A percentile compares a stretch with the other conserved stretches of the same genome.
Conservation (phyloP, 2,113 vertebrate genomes). For the Coracopsis vasa region DNA sequence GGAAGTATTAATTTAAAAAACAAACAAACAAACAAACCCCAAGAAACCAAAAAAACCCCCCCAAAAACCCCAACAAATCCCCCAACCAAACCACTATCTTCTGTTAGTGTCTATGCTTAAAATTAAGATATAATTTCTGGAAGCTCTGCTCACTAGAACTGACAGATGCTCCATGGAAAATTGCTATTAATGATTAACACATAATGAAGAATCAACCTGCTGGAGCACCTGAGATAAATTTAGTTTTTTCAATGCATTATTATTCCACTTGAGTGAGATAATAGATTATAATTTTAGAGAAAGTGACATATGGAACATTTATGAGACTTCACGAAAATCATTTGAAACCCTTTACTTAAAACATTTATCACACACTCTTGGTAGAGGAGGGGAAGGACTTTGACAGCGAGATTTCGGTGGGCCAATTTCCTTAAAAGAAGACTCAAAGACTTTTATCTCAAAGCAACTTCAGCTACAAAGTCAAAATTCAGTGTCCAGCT, state of each 20-base stretch:
- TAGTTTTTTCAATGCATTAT: slow-evolving; percentile 37
- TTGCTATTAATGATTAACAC: slow-evolving; percentile 61
- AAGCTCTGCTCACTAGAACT: slow-evolving; percentile 25
- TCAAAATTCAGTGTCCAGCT: background rate
- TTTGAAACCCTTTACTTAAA: slow-evolving; percentile 37
- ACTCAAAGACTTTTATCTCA: background rate
- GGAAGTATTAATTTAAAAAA: background rate
- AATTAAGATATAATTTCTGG: slow-evolving; percentile 41
- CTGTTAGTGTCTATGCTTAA: background rate
- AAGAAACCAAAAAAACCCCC: rapidly evolving
- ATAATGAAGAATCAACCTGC: slow-evolving; percentile 64
- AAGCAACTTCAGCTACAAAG: background rate
- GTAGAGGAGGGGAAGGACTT: background rate
- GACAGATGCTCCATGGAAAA: slow-evolving; percentile 60
- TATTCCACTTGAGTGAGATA: slow-evolving; percentile 61
- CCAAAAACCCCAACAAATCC: background rate
- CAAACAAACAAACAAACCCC: background rate
- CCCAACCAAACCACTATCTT: background rate
- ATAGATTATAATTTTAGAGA: slow-evolving; percentile 57
- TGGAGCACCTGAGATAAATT: slow-evolving; percentile 62
- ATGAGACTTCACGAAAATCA: slow-evolving; percentile 33
- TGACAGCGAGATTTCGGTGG: background rate
- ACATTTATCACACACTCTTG: background rate
- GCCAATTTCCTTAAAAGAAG: background rate
- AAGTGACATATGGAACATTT: slow-evolving; percentile 58